Percentiles rank a stretch among this genome's conserved stretches.
Evolutionary conservation across 2,113 vertebrate species (phyloP).

Genomic region (Tragulus kanchil): DNA sequence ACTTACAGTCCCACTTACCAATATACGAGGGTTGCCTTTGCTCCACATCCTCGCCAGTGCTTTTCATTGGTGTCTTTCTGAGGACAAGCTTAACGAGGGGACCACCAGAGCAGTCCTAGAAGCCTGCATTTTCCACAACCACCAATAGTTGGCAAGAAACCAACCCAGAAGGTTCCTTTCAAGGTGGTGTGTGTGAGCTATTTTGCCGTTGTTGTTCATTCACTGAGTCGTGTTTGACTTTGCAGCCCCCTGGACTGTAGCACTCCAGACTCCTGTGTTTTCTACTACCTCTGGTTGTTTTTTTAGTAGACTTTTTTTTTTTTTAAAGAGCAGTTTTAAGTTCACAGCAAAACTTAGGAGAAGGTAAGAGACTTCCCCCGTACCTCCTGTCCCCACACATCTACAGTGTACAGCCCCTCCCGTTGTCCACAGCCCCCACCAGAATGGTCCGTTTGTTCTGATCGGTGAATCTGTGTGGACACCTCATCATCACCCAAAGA

Average conservation of each 20-base stretch:
- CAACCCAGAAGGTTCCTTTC: neutral
- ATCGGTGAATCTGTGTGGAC: rapidly evolving
- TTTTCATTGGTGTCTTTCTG: neutral
- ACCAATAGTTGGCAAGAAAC: neutral
- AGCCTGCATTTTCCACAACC: neutral
- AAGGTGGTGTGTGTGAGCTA: neutral
- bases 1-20: neutral
- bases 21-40: neutral
- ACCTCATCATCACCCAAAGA: neutral
- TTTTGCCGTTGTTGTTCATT: neutral
- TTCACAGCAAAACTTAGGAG: neutral
- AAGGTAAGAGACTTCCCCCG: neutral
- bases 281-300: neutral
- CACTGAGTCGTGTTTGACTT: neutral
- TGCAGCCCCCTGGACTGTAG: neutral
- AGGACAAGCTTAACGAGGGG: too few relatives aligned
- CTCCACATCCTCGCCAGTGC: neutral
- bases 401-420: neutral
- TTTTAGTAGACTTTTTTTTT: too few relatives aligned
- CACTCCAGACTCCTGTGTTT: neutral
- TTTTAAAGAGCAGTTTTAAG: neutral
- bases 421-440: neutral
- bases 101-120: neutral
- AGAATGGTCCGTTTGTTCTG: neutral
- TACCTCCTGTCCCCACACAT: neutral